Conservation (phyloP, 2,888 invertebrate genomes). For the Ochropleura leucogaster region DNA sequence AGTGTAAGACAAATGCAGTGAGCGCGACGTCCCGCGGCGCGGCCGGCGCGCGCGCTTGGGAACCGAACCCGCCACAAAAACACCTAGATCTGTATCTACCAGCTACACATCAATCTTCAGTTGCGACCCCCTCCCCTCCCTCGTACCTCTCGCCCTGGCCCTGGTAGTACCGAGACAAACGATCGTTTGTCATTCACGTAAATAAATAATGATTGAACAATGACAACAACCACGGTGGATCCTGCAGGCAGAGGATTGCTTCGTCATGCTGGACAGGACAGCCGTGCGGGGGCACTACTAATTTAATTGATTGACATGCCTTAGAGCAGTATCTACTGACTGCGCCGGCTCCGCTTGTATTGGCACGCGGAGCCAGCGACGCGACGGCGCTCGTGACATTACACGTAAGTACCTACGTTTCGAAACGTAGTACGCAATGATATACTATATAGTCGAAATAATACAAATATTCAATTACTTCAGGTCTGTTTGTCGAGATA, state of each 20-base stretch:
- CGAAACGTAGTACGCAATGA: not conserved
- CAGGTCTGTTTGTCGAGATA: no score
- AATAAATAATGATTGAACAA: slow-evolving; percentile 73
- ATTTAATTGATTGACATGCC: not conserved
- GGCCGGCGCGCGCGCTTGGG: slow-evolving; percentile 65
- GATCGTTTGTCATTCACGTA: slow-evolving; percentile 73
- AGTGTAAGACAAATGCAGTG: slow-evolving; percentile 77
- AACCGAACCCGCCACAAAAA: slow-evolving; percentile 66
- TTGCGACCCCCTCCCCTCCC: slow-evolving; percentile 31
- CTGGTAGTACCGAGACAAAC: slow-evolving; percentile 49
- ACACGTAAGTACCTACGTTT: not conserved
- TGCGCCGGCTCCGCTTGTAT: no score
- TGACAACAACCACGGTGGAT: slow-evolving; percentile 64
- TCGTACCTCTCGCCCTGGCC: slow-evolving; percentile 25
- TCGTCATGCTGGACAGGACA: slow-evolving; percentile 55
- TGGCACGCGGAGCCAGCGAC: no score
- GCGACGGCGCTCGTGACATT: no score
- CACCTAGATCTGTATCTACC: slow-evolving; percentile 79
- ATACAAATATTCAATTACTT: no score
- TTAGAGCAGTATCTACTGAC: not conserved
- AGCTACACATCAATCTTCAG: slow-evolving; percentile 81
- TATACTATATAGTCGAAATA: no score
- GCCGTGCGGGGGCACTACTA: slow-evolving; percentile 15
- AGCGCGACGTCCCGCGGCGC: slow-evolving; percentile 71
- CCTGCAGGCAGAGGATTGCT: slow-evolving; percentile 61